phyloP scores from a whole-genome alignment of 2,797 vertebrate species.

The Falco cherrug region DNA sequence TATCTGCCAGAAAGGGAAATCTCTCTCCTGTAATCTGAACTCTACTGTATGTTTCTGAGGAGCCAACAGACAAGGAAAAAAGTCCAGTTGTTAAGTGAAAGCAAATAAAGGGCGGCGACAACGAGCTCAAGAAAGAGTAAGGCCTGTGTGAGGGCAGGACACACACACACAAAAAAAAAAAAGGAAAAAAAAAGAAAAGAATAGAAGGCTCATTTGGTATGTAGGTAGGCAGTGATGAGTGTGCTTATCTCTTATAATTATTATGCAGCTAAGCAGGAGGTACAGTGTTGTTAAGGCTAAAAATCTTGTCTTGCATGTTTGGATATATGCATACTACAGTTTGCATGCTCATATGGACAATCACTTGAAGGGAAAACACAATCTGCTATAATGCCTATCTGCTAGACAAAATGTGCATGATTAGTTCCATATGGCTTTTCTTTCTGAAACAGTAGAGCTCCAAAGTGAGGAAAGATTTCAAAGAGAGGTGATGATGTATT shows the following conservation, averaged over 20 bases:
- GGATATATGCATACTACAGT: constrained; percentile 7
- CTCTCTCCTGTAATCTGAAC: background rate
- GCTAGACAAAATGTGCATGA: constrained; percentile 46
- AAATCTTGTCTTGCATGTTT: constrained; percentile 19
- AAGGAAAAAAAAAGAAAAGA: too few species aligned
- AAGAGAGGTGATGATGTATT: constrained; percentile 2
- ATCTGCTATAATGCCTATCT: constrained; percentile 45
- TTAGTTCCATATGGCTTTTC: constrained; percentile 57
- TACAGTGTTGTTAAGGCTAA: background rate
- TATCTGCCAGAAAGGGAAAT: background rate
- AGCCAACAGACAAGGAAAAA: background rate
- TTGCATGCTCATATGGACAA: constrained; percentile 49
- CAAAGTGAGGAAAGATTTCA: constrained; percentile 8
- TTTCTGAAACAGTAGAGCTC: background rate
- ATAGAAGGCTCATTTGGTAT: background rate
- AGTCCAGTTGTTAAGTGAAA: background rate
- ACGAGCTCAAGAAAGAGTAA: background rate
- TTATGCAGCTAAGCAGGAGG: background rate
- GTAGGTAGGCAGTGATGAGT: background rate
- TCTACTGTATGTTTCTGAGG: background rate
- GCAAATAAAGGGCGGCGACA: background rate
- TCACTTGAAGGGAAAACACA: constrained; percentile 52
- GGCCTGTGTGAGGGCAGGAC: background rate
- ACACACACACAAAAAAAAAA: too few species aligned
- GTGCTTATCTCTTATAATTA: background rate